These are phyloP conservation scores for Drosophila seclusa DNA, from an alignment of 2,888 invertebrate genomes.

Conservation along the genomic window DNA sequence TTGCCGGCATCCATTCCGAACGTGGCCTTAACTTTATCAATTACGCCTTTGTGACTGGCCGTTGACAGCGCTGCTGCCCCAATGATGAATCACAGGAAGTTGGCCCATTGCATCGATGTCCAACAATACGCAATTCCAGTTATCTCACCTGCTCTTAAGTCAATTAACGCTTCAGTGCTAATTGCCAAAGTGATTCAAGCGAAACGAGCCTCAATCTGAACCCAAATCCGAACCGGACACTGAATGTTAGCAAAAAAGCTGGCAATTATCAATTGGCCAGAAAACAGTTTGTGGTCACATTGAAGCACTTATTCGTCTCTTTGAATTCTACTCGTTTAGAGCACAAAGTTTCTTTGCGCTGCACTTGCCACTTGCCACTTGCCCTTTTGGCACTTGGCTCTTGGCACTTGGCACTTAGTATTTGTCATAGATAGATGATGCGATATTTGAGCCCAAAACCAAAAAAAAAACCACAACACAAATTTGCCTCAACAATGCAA, in stretches of 20 bases:
- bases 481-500: constrained; percentile 50
- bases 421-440: constrained; percentile 36
- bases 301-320: constrained; percentile 2
- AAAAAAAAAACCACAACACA: constrained; percentile 56
- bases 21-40: constrained; percentile 68
- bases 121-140: constrained; percentile 17
- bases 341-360: background rate
- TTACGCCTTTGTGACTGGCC: constrained; percentile 50
- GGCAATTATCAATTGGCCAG: constrained; percentile 15
- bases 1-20: background rate
- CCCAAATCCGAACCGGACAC: background rate
- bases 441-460: constrained; percentile 16
- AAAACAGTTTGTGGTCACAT: constrained; percentile 44
- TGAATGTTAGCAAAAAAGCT: background rate
- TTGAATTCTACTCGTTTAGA: background rate
- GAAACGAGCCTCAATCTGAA: background rate
- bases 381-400: background rate
- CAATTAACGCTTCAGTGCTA: constrained; percentile 64
- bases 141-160: constrained; percentile 58
- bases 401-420: constrained; percentile 6
- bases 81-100: constrained; percentile 71
- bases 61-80: constrained; percentile 43
- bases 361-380: constrained; percentile 6
- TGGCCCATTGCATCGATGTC: constrained; percentile 19
- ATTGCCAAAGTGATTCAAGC: constrained; percentile 11